phyloP scores from a whole-genome alignment of 2,113 vertebrate genomes.

The Nettapus auritus region DNA sequence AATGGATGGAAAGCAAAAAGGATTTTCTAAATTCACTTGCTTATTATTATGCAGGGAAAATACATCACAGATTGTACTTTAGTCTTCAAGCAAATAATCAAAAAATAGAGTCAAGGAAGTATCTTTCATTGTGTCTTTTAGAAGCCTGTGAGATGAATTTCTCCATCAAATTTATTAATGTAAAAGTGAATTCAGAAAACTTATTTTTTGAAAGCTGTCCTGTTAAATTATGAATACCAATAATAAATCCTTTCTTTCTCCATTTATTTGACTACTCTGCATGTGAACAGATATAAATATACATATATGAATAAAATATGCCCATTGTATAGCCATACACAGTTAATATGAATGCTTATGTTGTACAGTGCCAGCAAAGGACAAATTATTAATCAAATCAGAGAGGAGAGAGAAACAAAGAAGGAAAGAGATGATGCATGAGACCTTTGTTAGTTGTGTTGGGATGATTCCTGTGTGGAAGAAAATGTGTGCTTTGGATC shows the following conservation, averaged over 20 bases:
- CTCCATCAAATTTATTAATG: conserved; percentile 20
- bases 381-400: conserved; percentile 25
- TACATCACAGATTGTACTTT: neutral
- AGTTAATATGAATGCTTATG: conserved; percentile 10
- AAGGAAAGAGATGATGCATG: neutral
- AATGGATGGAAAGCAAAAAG: neutral
- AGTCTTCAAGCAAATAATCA: neutral
- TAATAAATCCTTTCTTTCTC: conserved; percentile 42
- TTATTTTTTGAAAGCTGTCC: conserved; percentile 13
- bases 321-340: neutral
- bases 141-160: neutral
- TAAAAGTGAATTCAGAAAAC: conserved; percentile 17
- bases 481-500: neutral
- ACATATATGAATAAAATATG: conserved; percentile 43
- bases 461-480: neutral
- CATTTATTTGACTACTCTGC: neutral
- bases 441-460: neutral
- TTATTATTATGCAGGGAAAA: neutral
- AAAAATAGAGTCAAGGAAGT: neutral
- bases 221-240: conserved; percentile 20
- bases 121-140: neutral
- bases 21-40: neutral
- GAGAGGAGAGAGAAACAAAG: neutral
- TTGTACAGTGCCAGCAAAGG: neutral
- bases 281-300: neutral